These are phyloP conservation scores for Hypomecis punctinalis DNA, from an alignment of 2,888 invertebrate genomes.

Conservation along the genomic window DNA sequence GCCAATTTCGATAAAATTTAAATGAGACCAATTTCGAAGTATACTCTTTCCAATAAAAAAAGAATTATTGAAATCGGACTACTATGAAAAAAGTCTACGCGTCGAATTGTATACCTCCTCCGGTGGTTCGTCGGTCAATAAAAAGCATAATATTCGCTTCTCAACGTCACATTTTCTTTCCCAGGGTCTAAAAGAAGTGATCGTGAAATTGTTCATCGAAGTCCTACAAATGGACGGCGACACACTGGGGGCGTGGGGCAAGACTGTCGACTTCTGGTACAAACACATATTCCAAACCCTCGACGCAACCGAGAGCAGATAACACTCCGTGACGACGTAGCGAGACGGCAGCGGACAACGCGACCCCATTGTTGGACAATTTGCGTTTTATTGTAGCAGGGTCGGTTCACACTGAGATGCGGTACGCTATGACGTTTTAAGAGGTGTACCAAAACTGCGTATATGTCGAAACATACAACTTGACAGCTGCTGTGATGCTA, in stretches of 20 bases:
- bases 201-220: slow-evolving; percentile 78
- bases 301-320: slow-evolving; percentile 50
- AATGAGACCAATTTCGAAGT: too few relatives aligned
- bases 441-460: too few relatives aligned
- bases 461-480: too few relatives aligned
- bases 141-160: too few relatives aligned
- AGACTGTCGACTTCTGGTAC: slow-evolving; percentile 79
- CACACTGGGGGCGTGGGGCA: slow-evolving; percentile 75
- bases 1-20: too few relatives aligned
- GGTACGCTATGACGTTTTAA: too few relatives aligned
- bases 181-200: slow-evolving; percentile 74
- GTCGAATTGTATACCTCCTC: too few relatives aligned
- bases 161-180: slow-evolving; percentile 38
- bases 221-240: slow-evolving; percentile 67
- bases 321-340: slow-evolving; percentile 44
- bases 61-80: too few relatives aligned
- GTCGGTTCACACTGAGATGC: slow-evolving; percentile 13
- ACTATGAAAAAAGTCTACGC: too few relatives aligned
- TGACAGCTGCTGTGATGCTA: too few relatives aligned
- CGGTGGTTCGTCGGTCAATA: too few relatives aligned
- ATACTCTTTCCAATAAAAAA: too few relatives aligned
- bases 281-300: slow-evolving; percentile 73
- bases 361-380: slow-evolving; percentile 37
- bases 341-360: not conserved
- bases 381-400: slow-evolving; percentile 36